Evolutionary conservation across 2,888 invertebrate genomes (phyloP), one percentile per base, ranked within the genome.

Genomic region (Hetaerina titia): DNA sequence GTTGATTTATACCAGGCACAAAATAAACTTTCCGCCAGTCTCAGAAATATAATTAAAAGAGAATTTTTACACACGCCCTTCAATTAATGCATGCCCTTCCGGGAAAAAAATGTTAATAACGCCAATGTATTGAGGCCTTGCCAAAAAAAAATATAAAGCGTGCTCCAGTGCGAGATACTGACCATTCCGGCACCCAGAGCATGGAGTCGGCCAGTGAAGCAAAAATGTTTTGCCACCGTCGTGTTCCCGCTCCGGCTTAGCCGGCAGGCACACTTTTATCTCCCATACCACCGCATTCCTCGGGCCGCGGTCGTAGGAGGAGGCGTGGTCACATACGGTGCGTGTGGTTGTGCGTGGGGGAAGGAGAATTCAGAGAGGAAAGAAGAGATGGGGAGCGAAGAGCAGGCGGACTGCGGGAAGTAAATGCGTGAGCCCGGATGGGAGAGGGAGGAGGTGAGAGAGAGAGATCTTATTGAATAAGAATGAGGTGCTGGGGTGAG

Each of bases 381-480:
- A 11, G 17, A 22, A 63, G 22, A 57, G 22, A 58, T 19, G 89
- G n/a, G 7, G 89, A 22, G 58, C 81, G 58, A 22, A 89, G 22
- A 57, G 90, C 2, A 9, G 63, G 64, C 90, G 8, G 25, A n/a
- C 31, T 90, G 2, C 45, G 64, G 57, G 89, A 58, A 89, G 89
- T 69, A 81, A 56, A 25, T 57, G 69, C 63, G 81, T 11, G 81
- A 81, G 92, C 56, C 57, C 19, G 92, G 45, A 15, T 15, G 31
- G 64, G 63, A 19, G 31, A 60, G 64, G 64, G 2, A 7, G 45
- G 88, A 56, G 31, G 19, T 22, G 64, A 90, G 90, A 4, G 25
- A 7, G 74, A 74, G 81, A 81, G 81, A 81, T 81, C 81, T 92
- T 92, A 92, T 92, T 92, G 92, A 92, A 92, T 92, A 92, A 92